These are phyloP conservation scores for Pogona vitticeps DNA, from an alignment of 2,113 vertebrate genomes.

Conservation along the genomic window DNA sequence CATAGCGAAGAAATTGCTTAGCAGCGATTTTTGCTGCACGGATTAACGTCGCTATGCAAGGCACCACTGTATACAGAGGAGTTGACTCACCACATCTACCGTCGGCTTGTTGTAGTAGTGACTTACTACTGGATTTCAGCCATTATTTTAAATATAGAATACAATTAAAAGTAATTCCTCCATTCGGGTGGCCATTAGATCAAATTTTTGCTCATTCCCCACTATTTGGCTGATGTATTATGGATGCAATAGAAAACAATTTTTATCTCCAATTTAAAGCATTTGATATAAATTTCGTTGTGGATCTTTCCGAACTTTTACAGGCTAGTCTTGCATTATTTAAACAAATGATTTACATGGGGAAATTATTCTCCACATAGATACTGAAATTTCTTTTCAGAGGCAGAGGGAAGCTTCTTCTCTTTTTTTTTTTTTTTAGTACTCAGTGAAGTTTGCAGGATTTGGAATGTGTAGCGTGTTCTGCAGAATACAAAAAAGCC, in stretches of 20 bases:
- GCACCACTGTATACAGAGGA: no score
- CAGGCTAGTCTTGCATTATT: conserved; percentile 7
- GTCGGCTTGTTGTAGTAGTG: no score
- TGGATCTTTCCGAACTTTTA: not conserved
- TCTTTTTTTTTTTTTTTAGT: not conserved
- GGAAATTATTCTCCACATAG: conserved; percentile 29
- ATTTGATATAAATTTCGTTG: not conserved
- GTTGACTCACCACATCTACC: no score
- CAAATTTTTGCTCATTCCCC: not conserved
- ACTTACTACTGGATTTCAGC: no score
- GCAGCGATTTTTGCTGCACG: no score
- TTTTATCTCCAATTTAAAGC: not conserved
- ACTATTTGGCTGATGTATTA: not conserved
- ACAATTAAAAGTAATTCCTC: not conserved
- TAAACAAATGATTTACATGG: not conserved
- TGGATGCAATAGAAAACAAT: not conserved
- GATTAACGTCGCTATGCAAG: no score
- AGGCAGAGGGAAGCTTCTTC: not conserved
- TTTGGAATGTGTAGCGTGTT: conserved; percentile 22
- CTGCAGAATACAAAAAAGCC: conserved; percentile 44
- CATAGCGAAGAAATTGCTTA: no score
- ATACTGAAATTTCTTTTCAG: not conserved
- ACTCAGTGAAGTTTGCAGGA: conserved; percentile 23
- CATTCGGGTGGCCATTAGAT: not conserved
- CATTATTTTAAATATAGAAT: not conserved